Evolutionary conservation across 2,888 invertebrate genomes (phyloP), one percentile per base, ranked within the genome.

Genomic region (Troglohyphantes excavatus): DNA sequence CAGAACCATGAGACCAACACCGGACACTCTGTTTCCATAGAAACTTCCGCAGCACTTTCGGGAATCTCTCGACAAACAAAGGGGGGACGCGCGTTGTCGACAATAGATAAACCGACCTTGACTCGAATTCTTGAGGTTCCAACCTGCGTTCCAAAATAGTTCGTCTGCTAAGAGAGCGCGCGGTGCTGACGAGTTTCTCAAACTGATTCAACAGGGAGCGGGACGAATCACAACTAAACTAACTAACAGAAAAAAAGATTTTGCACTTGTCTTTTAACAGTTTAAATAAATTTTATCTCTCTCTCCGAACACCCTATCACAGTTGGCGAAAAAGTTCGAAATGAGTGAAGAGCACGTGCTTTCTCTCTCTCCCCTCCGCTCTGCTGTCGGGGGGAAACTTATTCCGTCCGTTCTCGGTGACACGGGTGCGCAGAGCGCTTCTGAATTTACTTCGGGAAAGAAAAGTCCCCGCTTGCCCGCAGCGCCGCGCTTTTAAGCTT

Each of bases 401-500:
- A 72, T 75, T 82, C 75, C 88, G 65, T 21, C 75, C 73, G 73
- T 75, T 81, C n/a, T 82, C 75, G 23, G 39, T 75, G 82, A 82
- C 75, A 72, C 72, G 61, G 67, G 27, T 27, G 63, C 63, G 29
- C 39, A 26, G 23, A 76, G 61, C 53, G 82, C 75, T 61, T 53
- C 68, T 75, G 88, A 82, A 86, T 86, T 86, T 72, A 86, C 78
- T 86, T 79, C 78, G 43, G 86, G 33, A 86, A 79, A 79, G 72
- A 79, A 86, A 72, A 86, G 86, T 79, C 86, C 86, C 86, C 83
- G 27, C 43, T 70, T 59, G 86, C 79, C 70, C 59, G 72, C 72
- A 86, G 86, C 86, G 86, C 86, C 86, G 79, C 86, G 78, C 75
- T 82, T 88, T 81, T 81, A 88, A 88, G 82, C 82, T 82, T 88